Evolutionary conservation across 2,888 invertebrate genomes (phyloP).

Genomic region (Geophilus truncorum): DNA sequence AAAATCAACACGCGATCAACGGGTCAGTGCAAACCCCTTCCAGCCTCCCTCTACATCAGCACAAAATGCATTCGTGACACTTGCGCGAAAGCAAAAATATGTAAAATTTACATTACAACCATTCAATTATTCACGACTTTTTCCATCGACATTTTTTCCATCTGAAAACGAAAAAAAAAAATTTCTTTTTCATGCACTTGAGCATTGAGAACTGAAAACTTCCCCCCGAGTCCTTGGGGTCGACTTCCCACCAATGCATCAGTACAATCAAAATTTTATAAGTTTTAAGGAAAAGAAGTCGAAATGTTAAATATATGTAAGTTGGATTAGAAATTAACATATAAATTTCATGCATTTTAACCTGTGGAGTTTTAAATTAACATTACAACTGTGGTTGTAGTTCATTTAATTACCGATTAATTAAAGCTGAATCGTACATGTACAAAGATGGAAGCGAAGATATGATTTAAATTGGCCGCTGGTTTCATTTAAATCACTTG

Average conservation of each 20-base stretch:
- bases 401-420: background rate
- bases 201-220: background rate
- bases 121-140: background rate
- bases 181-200: too few relatives aligned
- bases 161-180: background rate
- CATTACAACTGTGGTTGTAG: background rate
- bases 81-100: background rate
- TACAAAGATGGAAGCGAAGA: too few relatives aligned
- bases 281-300: background rate
- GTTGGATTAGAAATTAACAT: background rate
- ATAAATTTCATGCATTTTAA: background rate
- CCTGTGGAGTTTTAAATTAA: background rate
- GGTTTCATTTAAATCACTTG: too few relatives aligned
- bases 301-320: too few relatives aligned
- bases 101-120: background rate
- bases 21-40: background rate
- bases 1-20: conserved; percentile 10
- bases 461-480: too few relatives aligned
- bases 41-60: background rate
- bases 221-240: background rate
- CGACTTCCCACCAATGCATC: background rate
- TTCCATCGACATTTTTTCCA: background rate
- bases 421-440: background rate
- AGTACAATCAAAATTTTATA: background rate
- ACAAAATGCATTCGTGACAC: background rate